Conservation (phyloP, 1,140 invertebrate genomes). For the Ridgeia piscesae region DNA sequence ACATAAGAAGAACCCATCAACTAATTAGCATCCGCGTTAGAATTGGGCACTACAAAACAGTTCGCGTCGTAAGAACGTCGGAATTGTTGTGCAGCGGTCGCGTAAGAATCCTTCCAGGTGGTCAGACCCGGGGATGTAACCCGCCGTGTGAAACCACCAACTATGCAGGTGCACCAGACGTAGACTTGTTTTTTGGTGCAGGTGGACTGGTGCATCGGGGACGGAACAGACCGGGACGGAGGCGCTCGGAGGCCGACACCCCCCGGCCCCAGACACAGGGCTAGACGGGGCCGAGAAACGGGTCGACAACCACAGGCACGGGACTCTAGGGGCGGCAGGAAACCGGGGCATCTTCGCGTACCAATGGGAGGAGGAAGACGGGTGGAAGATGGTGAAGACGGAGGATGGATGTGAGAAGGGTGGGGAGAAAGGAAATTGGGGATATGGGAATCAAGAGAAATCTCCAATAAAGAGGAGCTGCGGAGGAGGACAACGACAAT, state of each 20-base stretch:
- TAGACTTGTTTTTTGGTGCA: not conserved
- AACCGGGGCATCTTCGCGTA: not conserved
- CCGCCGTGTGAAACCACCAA: not conserved
- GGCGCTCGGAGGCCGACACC: not conserved
- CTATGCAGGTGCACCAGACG: not conserved
- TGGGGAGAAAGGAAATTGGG: not conserved
- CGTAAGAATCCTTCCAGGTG: not conserved
- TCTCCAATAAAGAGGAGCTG: not conserved
- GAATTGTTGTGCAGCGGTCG: not conserved
- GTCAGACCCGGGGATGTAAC: not conserved
- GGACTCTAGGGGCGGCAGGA: not conserved
- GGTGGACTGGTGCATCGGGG: not conserved
- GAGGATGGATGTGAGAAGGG: not conserved
- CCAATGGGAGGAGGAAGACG: not conserved
- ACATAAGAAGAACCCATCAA: not conserved
- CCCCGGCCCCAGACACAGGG: not conserved
- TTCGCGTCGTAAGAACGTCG: not conserved
- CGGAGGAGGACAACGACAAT: not conserved
- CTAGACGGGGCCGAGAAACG: not conserved
- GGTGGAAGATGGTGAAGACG: not conserved
- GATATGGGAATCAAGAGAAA: not conserved
- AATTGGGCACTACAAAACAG: not conserved
- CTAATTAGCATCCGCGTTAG: not conserved
- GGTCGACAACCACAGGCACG: too few relatives aligned
- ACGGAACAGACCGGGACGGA: not conserved